Base-by-base conservation (phyloP, 2,113 vertebrate genomes). In the Podocnemis expansa region DNA sequence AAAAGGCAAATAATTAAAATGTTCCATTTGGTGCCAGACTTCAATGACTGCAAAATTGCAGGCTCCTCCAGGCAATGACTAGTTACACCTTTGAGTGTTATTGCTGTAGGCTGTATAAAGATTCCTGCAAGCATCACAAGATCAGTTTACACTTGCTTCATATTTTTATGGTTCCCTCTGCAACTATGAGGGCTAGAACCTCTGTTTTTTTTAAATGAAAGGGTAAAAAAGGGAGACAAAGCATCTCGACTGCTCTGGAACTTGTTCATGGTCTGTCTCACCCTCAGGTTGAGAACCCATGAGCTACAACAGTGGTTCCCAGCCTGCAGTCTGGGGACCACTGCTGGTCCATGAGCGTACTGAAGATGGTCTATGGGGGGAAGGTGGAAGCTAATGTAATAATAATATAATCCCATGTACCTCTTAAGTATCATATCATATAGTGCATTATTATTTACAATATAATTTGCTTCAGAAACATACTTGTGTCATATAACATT, bases 101-200 rank as follows among this genome's bases (percentile, higher is more conserved):
- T 75, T 75, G 73, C 16, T 43, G 43, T 52, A 79, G 45, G 13
- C 38, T 54, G 21, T 4, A 52, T 16, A 41, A 63, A 84, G 34
- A 4, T 16, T 84, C 25, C 73, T 38, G 0, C 24, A 45, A 22
- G 41, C 4, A 3, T 75, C 63, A 67, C 34, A 67, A 67, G 17
- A 89, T 43, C 29, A 1, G 0, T 8, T 11, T 25, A 29, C 45
- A 49, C 1, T 1, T 1, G 2, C 38, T 10, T 78, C 2, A 0
- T 10, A 2, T 58, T 89, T 79, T 60, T 25, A 29, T 34, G 13
- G 52, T 16, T 13, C 45, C 7, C 16, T 75, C 73, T 70, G 4
- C 1, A 24, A 9, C 29, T 6, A 6, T 0, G n/a, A 13, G 70
- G 29, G 16, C n/a, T 89, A 83, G 14, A 75, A 1, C 2, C 34